Percentiles rank a stretch among this genome's conserved stretches.
Conservation (phyloP, 2,113 vertebrate species). For the Hippolais icterina region DNA sequence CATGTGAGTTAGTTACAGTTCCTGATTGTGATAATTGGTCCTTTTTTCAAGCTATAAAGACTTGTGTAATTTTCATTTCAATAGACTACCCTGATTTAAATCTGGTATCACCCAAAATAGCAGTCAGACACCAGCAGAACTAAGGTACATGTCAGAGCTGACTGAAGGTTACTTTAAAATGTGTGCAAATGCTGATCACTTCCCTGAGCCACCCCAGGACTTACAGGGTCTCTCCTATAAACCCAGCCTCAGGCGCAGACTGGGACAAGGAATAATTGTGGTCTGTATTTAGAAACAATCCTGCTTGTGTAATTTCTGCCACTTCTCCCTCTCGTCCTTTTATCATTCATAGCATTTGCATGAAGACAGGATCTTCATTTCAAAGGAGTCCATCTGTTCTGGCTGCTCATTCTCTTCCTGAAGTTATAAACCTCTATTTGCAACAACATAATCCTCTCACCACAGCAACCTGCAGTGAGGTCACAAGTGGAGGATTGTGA, state of each 20-base stretch:
- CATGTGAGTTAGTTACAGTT: background rate
- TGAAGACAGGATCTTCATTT: constrained; percentile 16
- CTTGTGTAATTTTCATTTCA: background rate
- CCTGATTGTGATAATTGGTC: background rate
- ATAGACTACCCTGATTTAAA: background rate
- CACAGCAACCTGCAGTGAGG: background rate
- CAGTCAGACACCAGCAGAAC: background rate
- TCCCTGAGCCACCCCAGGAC: background rate
- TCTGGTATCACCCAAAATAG: background rate
- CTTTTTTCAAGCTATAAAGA: background rate
- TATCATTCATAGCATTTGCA: background rate
- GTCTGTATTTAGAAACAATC: background rate
- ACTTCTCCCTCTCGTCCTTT: background rate
- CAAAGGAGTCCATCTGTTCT: constrained; percentile 1
- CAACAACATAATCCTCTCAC: constrained; percentile 34
- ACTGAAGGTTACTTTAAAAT: background rate
- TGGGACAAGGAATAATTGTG: background rate
- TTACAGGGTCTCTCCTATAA: background rate
- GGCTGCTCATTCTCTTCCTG: background rate
- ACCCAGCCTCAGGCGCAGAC: fast-evolving
- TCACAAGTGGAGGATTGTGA: constrained; percentile 27
- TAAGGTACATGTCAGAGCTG: fast-evolving
- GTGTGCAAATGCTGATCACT: background rate
- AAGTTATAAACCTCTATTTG: constrained; percentile 16
- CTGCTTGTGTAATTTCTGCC: background rate